Conservation (phyloP, 2,888 invertebrate genomes). For the Iselma pallidipennis region DNA sequence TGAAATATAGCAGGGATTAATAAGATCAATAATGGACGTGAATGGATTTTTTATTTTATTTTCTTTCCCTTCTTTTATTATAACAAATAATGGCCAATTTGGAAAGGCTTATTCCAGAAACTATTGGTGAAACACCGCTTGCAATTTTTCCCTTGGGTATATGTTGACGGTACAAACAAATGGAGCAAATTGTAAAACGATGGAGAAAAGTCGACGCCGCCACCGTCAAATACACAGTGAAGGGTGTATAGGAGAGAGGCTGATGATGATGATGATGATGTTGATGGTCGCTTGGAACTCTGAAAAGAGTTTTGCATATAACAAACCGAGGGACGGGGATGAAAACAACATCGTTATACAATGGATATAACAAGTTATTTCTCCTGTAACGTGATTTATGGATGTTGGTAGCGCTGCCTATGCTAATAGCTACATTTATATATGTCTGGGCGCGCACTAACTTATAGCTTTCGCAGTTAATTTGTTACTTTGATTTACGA, state of each 20-base stretch:
- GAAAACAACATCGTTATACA: conserved; percentile 57
- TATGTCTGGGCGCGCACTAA: conserved; percentile 52
- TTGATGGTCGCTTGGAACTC: neutral
- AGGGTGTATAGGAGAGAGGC: conserved; percentile 7
- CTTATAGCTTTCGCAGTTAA: conserved; percentile 57
- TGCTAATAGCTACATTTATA: conserved; percentile 58
- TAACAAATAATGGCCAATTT: conserved; percentile 7
- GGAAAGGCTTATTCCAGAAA: conserved; percentile 21
- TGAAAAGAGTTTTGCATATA: conserved; percentile 47
- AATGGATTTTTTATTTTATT: neutral
- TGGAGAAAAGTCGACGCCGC: conserved; percentile 30
- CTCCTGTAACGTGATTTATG: conserved; percentile 56
- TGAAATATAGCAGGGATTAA: neutral
- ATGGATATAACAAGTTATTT: conserved; percentile 57
- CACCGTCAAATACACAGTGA: neutral
- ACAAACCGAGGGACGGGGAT: conserved; percentile 45
- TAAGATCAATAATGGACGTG: neutral
- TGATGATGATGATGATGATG: no score
- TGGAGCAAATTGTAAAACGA: conserved; percentile 43
- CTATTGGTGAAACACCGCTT: conserved; percentile 33
- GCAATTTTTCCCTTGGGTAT: conserved; percentile 54
- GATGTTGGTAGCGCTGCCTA: conserved; percentile 55
- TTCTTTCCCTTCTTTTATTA: no score
- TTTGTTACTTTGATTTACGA: conserved; percentile 58
- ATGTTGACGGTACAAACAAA: conserved; percentile 43